phyloP scores from a whole-genome alignment of 2,113 vertebrate species.

The Anas platyrhynchos region DNA sequence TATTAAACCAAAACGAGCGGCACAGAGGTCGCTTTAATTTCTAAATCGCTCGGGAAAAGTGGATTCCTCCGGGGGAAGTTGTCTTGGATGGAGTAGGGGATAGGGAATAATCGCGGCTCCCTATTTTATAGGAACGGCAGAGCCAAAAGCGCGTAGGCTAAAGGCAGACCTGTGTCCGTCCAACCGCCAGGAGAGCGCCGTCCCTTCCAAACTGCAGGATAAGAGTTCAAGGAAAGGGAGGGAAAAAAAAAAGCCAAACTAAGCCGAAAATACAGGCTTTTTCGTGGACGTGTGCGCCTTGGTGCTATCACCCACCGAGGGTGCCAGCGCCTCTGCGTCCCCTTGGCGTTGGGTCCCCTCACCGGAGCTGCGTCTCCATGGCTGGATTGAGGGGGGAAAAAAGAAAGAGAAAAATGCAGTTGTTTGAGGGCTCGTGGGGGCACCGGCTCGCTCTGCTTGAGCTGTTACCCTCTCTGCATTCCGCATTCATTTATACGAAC shows the following conservation, averaged over 20 bases:
- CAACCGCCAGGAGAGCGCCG: background rate
- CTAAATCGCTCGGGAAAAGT: background rate
- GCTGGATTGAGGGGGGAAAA: fast-evolving
- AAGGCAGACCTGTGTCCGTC: background rate
- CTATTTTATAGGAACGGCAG: background rate
- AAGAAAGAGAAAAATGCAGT: background rate
- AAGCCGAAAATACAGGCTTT: background rate
- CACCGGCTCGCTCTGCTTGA: background rate
- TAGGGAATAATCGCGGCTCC: background rate
- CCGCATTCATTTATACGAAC: fast-evolving
- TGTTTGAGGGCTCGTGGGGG: background rate
- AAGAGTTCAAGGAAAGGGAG: fast-evolving
- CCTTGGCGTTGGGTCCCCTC: background rate
- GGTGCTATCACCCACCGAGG: background rate
- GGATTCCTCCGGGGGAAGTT: background rate
- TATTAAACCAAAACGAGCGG: background rate
- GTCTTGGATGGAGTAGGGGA: background rate
- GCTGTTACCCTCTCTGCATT: background rate
- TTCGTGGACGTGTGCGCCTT: background rate
- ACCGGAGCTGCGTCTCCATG: background rate
- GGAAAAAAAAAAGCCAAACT: fast-evolving
- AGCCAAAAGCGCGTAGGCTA: background rate
- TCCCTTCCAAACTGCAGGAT: background rate
- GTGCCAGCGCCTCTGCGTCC: background rate
- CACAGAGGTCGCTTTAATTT: background rate